A percentile compares a stretch with the other conserved stretches of the same genome.
Conservation (phyloP, 2,888 invertebrate species). For the Chironomus tentans region DNA sequence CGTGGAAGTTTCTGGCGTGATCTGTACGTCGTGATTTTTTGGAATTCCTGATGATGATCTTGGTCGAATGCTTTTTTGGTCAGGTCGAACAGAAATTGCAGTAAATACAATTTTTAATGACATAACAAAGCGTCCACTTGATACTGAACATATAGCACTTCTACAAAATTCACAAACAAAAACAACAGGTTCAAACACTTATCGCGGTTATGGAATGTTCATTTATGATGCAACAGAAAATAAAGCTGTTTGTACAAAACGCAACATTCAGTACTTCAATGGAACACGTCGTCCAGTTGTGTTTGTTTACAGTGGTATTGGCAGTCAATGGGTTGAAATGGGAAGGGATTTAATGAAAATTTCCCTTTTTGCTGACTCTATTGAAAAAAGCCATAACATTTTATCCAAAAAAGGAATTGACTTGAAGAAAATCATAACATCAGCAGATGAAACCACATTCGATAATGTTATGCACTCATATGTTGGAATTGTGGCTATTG, state of each 20-base stretch:
- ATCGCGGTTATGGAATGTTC: slow-evolving; percentile 57
- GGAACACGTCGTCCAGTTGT: slow-evolving; percentile 58
- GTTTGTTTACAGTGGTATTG: slow-evolving; percentile 82
- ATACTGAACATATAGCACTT: slow-evolving; percentile 47
- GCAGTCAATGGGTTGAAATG: slow-evolving; percentile 73
- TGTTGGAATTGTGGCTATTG: slow-evolving; percentile 53
- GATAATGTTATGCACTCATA: slow-evolving; percentile 54
- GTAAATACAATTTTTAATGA: slow-evolving; percentile 53
- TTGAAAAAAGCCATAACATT: slow-evolving; percentile 47
- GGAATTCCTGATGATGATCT: slow-evolving; percentile 50
- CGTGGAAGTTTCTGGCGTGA: too few relatives aligned
- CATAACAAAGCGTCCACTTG: slow-evolving; percentile 47
- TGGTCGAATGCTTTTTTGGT: slow-evolving; percentile 57
- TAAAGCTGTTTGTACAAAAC: slow-evolving; percentile 34
- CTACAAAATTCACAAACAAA: slow-evolving; percentile 47
- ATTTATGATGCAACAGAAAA: slow-evolving; percentile 30
- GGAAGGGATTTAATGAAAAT: slow-evolving; percentile 59
- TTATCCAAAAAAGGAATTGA: slow-evolving; percentile 50
- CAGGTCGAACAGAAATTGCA: slow-evolving; percentile 66
- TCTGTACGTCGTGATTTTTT: too few relatives aligned
- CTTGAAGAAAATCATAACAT: slow-evolving; percentile 50
- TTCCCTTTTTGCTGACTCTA: slow-evolving; percentile 57
- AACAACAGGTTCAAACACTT: slow-evolving; percentile 51
- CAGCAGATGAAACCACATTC: slow-evolving; percentile 47
- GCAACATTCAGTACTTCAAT: slow-evolving; percentile 47